phyloP scores from a whole-genome alignment of 2,888 invertebrate genomes.

The Ophion ventricosus region DNA sequence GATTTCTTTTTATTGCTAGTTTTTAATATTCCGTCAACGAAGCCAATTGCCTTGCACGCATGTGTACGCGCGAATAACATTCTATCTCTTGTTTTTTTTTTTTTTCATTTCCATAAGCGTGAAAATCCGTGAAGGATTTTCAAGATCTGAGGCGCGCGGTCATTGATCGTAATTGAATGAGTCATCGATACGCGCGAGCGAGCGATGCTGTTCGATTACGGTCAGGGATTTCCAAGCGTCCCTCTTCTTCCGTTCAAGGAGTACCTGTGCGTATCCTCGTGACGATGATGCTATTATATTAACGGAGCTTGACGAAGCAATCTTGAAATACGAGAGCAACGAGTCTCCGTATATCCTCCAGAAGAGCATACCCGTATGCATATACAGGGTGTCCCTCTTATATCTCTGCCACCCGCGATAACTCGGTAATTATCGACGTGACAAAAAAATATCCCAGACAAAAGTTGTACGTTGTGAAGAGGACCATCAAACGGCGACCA shows the following conservation, averaged over 20 bases:
- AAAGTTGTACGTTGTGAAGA: no score
- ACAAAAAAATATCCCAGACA: no score
- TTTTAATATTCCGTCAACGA: no score
- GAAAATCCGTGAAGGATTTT: constrained; percentile 15
- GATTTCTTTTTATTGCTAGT: no score
- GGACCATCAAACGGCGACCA: no score
- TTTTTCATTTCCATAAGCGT: not conserved
- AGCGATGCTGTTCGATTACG: constrained; percentile 55
- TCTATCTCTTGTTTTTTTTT: not conserved
- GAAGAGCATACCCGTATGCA: not conserved
- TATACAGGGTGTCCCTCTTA: constrained; percentile 11
- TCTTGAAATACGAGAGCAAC: constrained; percentile 42
- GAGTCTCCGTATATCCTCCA: constrained; percentile 20
- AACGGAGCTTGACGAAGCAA: constrained; percentile 5
- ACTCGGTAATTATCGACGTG: no score
- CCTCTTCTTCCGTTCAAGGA: constrained; percentile 50
- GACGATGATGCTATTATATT: constrained; percentile 9
- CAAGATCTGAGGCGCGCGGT: constrained; percentile 20
- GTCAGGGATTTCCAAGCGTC: constrained; percentile 59
- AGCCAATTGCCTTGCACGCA: no score
- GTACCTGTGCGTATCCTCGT: constrained; percentile 5
- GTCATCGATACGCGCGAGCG: constrained; percentile 39
- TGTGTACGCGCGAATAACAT: not conserved
- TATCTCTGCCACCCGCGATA: no score
- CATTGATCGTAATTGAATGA: constrained; percentile 53